Percentiles rank a stretch among this genome's conserved stretches.
Conservation (phyloP, 2,888 invertebrate genomes). For the Diogma glabrata region DNA sequence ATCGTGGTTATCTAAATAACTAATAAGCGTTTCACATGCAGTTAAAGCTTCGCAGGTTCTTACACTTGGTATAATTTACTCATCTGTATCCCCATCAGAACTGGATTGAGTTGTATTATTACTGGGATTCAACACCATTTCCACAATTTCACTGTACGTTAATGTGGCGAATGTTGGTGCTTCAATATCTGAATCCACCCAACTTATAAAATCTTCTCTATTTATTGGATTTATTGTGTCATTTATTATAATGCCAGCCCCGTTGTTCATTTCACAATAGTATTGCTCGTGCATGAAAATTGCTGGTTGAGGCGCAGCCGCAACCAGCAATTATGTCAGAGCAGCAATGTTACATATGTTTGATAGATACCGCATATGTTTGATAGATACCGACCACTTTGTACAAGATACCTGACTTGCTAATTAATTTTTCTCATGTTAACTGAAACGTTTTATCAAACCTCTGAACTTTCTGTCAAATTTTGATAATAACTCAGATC, state of each 20-base stretch:
- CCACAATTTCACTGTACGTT: neutral
- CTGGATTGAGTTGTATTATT: neutral
- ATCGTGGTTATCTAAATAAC: neutral
- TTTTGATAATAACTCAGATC: too few relatives aligned
- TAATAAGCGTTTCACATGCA: constrained; percentile 1
- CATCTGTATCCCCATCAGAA: neutral
- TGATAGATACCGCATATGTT: too few relatives aligned
- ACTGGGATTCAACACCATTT: neutral
- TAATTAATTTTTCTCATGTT: too few relatives aligned
- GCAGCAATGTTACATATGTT: too few relatives aligned
- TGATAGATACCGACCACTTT: too few relatives aligned
- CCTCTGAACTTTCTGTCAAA: too few relatives aligned
- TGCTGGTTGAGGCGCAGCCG: too few relatives aligned
- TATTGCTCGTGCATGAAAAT: too few relatives aligned
- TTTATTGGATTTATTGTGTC: neutral
- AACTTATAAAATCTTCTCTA: neutral
- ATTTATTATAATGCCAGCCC: neutral
- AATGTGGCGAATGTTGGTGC: neutral
- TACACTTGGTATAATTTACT: neutral
- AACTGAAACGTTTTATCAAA: too few relatives aligned
- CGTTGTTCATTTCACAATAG: neutral
- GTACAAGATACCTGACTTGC: too few relatives aligned
- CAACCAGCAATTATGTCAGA: too few relatives aligned
- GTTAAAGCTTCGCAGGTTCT: neutral
- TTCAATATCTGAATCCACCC: neutral